Base-by-base conservation (phyloP, 2,113 vertebrate genomes). In the Halcyon senegalensis region DNA sequence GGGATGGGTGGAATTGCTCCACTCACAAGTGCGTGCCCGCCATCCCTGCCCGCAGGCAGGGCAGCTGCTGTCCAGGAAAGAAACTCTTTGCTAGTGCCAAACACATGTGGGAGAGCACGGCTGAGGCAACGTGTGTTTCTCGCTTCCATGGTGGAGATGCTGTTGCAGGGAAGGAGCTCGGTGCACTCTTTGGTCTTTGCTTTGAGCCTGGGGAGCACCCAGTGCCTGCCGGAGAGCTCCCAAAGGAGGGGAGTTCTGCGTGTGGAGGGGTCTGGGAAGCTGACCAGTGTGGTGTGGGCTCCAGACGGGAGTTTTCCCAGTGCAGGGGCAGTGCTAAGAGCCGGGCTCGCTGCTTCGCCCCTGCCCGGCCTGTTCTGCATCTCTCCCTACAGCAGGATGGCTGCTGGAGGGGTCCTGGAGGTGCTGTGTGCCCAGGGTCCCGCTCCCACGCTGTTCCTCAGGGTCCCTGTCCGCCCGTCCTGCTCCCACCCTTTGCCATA, bases 381-480 rank as follows among this genome's bases (percentile, higher is more conserved):
- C 16, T 31, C 39, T 83, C 24, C 41, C 14, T 2, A 35, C 46
- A 0, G 1, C 1, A 8, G 56, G 46, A 9, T 0, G 3, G 59
- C 20, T 30, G 24, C 59, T 10, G 66, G 46, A 21, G 35, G 21
- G 46, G 10, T 20, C 60, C 2, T 2, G 48, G 46, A 10, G 18
- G 8, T 37, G 17, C 58, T 1, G 3, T 0, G 0, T 11, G 2
- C 2, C 5, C 44, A 15, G 21, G n/a, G 13, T 83, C 51, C 51
- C 2, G 2, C 5, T 69, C 25, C 64, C 2, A 0, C 0, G 0
- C n/a, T 31, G 25, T 17, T 50, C 58, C 39, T 17, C 0, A 0
- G 31, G 51, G 33, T n/a, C 91, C 1, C 3, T 0, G 6, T 41
- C 50, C 0, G 0, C 70, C 31, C 1, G 0, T 43, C 66, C 16